Conservation (phyloP, 2,888 invertebrate genomes). For the Urechis unicinctus region DNA sequence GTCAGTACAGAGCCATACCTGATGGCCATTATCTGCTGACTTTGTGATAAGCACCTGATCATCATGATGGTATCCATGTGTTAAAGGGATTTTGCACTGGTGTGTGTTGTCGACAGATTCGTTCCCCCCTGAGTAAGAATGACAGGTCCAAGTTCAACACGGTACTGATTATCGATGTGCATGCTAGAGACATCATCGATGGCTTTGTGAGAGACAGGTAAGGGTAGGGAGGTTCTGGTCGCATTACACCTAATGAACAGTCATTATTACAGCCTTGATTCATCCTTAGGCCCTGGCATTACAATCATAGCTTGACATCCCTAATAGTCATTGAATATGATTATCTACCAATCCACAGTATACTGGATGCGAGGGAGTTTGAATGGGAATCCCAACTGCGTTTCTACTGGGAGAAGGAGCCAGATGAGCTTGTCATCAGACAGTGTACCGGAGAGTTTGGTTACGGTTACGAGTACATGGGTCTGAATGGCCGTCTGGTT, state of each 20-base stretch:
- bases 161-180: constrained; percentile 84
- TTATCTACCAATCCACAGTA: too few relatives aligned
- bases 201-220: constrained; percentile 56
- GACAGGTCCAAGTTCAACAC: constrained; percentile 83
- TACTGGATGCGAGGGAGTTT: constrained; percentile 77
- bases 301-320: too few relatives aligned
- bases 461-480: constrained; percentile 94
- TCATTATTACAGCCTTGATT: too few relatives aligned
- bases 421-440: constrained; percentile 72
- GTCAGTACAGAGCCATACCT: constrained; percentile 25
- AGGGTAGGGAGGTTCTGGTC: too few relatives aligned
- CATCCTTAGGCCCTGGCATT: too few relatives aligned
- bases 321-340: too few relatives aligned
- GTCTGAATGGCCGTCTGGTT: constrained; percentile 81
- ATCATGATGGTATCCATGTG: not conserved
- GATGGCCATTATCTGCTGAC: not conserved
- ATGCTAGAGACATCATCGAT: constrained; percentile 84
- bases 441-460: constrained; percentile 80
- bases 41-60: too few relatives aligned
- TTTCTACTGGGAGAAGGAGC: constrained; percentile 80
- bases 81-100: not conserved
- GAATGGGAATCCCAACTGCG: constrained; percentile 90
- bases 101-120: constrained; percentile 48
- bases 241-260: too few relatives aligned
- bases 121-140: constrained; percentile 68